Evolutionary conservation across 2,888 invertebrate genomes (phyloP).

Genomic region (Metopia argyrocephala): DNA sequence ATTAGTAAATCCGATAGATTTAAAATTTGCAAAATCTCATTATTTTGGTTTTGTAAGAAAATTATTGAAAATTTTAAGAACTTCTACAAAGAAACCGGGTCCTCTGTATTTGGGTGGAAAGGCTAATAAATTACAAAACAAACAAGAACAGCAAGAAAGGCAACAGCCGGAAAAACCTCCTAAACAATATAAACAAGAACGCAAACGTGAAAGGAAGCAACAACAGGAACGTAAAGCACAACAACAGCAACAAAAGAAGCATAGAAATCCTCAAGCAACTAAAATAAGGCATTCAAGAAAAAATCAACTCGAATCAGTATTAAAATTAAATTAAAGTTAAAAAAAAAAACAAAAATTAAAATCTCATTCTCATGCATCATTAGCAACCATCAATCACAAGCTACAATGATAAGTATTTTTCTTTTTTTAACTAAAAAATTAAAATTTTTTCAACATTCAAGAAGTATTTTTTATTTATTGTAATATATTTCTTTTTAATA

Average conservation of each 20-base stretch:
- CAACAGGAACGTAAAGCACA: slow-evolving; percentile 5
- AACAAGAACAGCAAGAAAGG: neutral
- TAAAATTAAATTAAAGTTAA: neutral
- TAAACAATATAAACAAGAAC: neutral
- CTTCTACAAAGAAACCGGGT: slow-evolving; percentile 57
- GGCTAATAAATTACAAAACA: neutral
- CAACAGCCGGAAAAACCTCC: neutral
- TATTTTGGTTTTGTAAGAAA: slow-evolving; percentile 68
- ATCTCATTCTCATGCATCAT: neutral
- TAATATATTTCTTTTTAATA: neutral
- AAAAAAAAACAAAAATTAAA: neutral
- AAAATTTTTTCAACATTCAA: slow-evolving; percentile 5
- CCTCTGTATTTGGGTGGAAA: slow-evolving; percentile 37
- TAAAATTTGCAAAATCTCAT: slow-evolving; percentile 69
- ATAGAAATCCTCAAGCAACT: neutral
- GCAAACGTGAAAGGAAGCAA: neutral
- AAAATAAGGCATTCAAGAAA: slow-evolving; percentile 29
- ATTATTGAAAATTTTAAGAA: slow-evolving; percentile 66
- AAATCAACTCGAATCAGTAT: slow-evolving; percentile 32
- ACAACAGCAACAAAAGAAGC: neutral
- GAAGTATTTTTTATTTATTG: neutral
- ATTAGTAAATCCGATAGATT: slow-evolving; percentile 67
- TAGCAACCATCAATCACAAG: no score
- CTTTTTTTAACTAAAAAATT: neutral
- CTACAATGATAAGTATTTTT: no score